phyloP scores from a whole-genome alignment of 2,113 vertebrate species.

The Speoplatyrhinus poulsoni region DNA sequence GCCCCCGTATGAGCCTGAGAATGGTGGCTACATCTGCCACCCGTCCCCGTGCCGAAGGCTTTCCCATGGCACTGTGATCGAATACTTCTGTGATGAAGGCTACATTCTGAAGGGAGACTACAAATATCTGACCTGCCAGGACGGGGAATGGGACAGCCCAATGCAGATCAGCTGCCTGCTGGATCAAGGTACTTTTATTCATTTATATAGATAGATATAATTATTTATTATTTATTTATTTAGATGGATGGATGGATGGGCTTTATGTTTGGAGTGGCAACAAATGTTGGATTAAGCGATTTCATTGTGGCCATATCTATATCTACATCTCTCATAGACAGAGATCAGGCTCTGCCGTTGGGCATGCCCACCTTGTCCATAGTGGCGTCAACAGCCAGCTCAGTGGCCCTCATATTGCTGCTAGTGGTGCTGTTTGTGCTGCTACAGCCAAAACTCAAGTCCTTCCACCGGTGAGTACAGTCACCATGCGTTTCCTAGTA shows the following conservation, averaged over 20 bases:
- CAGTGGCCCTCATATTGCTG: constrained; percentile 91
- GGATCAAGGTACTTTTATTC: constrained; percentile 79
- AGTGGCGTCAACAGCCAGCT: constrained; percentile 94
- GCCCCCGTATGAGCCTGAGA: constrained; percentile 89
- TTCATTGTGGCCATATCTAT: neutral
- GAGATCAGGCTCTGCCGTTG: constrained; percentile 77
- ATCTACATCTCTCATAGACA: constrained; percentile 71
- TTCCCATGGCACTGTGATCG: constrained; percentile 89
- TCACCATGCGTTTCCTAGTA: neutral
- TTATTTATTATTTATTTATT: no score
- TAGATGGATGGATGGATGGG: no score
- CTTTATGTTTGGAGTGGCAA: neutral
- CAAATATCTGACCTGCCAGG: constrained; percentile 94
- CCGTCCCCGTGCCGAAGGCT: constrained; percentile 87
- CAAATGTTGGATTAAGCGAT: neutral
- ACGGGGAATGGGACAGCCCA: constrained; percentile 91
- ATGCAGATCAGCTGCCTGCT: constrained; percentile 93
- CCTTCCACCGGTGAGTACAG: constrained; percentile 87
- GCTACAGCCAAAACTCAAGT: constrained; percentile 96
- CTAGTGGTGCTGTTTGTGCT: constrained; percentile 95
- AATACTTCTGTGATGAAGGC: constrained; percentile 94
- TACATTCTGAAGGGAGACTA: constrained; percentile 96
- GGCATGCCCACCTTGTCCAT: constrained; percentile 93
- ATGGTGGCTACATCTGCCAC: constrained; percentile 94
- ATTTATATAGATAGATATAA: no score